Conservation (phyloP, 2,797 vertebrate genomes). For the Malurus leucopterus region DNA sequence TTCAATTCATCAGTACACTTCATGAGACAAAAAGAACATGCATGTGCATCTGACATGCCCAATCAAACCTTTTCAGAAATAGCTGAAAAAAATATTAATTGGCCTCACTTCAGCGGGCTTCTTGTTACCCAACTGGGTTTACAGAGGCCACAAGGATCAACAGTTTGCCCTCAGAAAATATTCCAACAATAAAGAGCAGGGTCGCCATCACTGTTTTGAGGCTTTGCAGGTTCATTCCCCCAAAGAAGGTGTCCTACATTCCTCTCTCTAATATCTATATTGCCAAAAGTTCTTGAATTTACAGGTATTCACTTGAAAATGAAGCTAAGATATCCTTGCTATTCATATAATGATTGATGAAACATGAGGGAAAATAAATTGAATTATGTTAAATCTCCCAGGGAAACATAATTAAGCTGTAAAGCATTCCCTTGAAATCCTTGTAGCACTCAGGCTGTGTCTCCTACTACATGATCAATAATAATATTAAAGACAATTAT, state of each 20-base stretch:
- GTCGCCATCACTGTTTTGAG: accelerated
- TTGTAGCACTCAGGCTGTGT: constrained; percentile 65
- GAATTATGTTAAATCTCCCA: constrained; percentile 74
- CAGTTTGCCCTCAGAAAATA: neutral
- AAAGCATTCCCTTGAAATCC: constrained; percentile 70
- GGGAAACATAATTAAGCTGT: constrained; percentile 77
- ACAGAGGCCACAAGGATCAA: neutral
- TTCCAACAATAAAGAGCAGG: neutral
- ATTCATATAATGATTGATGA: constrained; percentile 69
- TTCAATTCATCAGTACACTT: neutral
- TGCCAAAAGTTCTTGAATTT: constrained; percentile 40
- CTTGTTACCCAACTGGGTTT: neutral
- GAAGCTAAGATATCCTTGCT: constrained; percentile 55
- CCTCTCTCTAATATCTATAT: neutral
- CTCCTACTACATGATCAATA: constrained; percentile 73
- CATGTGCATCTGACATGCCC: neutral
- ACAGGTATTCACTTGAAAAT: constrained; percentile 59
- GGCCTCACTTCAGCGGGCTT: neutral
- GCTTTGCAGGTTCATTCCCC: neutral
- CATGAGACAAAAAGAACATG: neutral
- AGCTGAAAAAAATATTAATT: neutral
- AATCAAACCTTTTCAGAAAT: neutral
- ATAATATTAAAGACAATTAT: constrained; percentile 76
- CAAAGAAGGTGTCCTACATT: neutral
- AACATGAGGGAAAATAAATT: constrained; percentile 74